A percentile compares a stretch with the other conserved stretches of the same genome.
Evolutionary conservation across 2,797 vertebrate genomes (phyloP).

Genomic region (Onychomys arenicola): DNA sequence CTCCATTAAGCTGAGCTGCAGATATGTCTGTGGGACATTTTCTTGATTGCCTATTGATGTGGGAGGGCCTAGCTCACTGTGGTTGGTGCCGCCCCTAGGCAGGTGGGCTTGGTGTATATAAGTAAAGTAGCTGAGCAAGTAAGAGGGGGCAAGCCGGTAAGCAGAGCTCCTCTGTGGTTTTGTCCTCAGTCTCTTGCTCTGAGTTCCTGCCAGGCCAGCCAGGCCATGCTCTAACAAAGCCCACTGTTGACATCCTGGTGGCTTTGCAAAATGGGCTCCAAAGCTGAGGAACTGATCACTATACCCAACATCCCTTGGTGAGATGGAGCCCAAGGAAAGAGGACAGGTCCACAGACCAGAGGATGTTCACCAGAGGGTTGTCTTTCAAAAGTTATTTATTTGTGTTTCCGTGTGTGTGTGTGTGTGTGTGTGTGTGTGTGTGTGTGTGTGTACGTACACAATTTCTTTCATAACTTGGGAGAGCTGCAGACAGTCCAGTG

Average conservation of each 20-base stretch:
- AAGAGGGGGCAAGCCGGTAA: not conserved
- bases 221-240: not conserved
- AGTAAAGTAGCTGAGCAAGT: not conserved
- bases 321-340: not conserved
- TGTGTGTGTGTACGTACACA: not conserved
- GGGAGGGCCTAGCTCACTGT: not conserved
- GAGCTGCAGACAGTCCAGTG: not conserved
- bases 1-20: not conserved
- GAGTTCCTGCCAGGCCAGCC: not conserved
- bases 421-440: not conserved
- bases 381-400: not conserved
- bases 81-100: not conserved
- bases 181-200: not conserved
- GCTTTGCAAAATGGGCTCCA: not conserved
- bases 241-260: not conserved
- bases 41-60: not conserved
- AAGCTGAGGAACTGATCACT: not conserved
- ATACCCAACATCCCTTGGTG: not conserved
- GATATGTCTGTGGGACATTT: not conserved
- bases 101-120: not conserved
- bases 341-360: not conserved
- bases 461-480: not conserved
- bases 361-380: not conserved
- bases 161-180: not conserved
- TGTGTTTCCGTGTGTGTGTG: not conserved